Evolutionary conservation across 2,113 vertebrate genomes (phyloP), one percentile per base, ranked within the genome.

Genomic region (Cephalopterus ornatus): DNA sequence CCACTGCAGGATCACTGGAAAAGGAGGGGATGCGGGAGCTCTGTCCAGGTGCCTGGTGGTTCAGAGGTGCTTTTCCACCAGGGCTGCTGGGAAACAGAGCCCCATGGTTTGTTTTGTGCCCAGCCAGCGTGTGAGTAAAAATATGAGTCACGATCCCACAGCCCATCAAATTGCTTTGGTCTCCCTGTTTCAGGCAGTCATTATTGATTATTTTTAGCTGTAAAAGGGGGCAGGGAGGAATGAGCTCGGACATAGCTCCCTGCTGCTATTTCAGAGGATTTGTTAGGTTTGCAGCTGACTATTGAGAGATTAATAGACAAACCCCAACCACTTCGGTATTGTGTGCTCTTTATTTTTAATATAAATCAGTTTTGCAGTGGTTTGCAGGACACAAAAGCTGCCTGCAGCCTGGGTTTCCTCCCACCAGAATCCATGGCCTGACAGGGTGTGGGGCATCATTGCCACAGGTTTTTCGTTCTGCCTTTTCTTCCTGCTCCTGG

Each of bases 301-400:
- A 73, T 5, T 62, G 89, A n/a, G 93, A 94, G 93, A 95, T 95
- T 95, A 91, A 94, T 88, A 77, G 89, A 89, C 93, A 96, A 97
- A 72, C 84, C 76, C 76, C 87, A 53, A 92, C 12, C 83, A 42
- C 89, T 91, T 95, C 0, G 4, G 92, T 52, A 73, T 92, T 95
- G 96, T 80, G 76, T 6, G 63, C 68, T 91, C 89, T 95, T 86
- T 92, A 89, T 87, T 92, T 92, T 96, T 94, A 81, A 89, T 89
- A 93, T 33, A 89, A 92, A 92, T 89, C 73, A 62, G 59, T 89
- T 93, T 27, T 92, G 95, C 89, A 96, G 86, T 11, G 63, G 72
- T 91, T 88, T 68, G 93, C 93, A 95, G 93, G 83, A 91, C 71
- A 72, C 89, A 92, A 83, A 83, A 92, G 66, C 93, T 93, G 93